Evolutionary conservation across 2,113 vertebrate genomes (phyloP), one percentile per base, ranked within the genome.

Genomic region (Cepphus grylle): DNA sequence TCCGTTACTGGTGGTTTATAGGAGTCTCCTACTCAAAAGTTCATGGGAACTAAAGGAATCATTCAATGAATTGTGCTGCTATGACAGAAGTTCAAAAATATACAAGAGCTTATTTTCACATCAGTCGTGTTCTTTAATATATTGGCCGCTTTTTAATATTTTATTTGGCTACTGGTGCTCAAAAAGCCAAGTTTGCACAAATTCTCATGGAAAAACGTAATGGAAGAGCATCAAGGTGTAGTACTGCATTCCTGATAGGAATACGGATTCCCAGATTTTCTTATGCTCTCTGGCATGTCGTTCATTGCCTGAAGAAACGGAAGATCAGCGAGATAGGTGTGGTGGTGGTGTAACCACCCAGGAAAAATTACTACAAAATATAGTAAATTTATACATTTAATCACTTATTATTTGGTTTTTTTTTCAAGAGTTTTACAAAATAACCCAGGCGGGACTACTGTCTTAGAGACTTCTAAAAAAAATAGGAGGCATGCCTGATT

Each of bases 1-100:
- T 93, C 66, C 25, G 82, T 85, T 90, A 79, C 36, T 43, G 27
- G 40, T 36, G 71, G 43, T 91, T 87, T 93, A 95, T 42, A 58
- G 32, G 43, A 83, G 6, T 65, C 72, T 94, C 80, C 88, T 78
- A 74, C 59, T 87, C 70, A 67, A 65, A 94, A 84, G 65, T 71
- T 89, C 43, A 76, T 4, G 40, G 70, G 89, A 92, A 89, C 20
- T 36, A 49, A 74, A 92, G 9, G 34, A 92, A 94, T 79, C 32
- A 86, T 76, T 95, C 16, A 52, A 63, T 86, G 49, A 86, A 81
- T 76, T 91, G 72, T 74, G 9, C 47, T 86, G 76, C 65, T 61
- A 32, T 8, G 56, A 85, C 17, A 71, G 65, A 90, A 92, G 59
- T 52, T 18, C 29, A 81, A 82, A 71, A 88, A 29, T 4, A 67